These are phyloP conservation scores for Cladorhizidae sp. DNA, from an alignment of 37 sponge, comb jelly and placozoan species.

Conservation along the genomic window DNA sequence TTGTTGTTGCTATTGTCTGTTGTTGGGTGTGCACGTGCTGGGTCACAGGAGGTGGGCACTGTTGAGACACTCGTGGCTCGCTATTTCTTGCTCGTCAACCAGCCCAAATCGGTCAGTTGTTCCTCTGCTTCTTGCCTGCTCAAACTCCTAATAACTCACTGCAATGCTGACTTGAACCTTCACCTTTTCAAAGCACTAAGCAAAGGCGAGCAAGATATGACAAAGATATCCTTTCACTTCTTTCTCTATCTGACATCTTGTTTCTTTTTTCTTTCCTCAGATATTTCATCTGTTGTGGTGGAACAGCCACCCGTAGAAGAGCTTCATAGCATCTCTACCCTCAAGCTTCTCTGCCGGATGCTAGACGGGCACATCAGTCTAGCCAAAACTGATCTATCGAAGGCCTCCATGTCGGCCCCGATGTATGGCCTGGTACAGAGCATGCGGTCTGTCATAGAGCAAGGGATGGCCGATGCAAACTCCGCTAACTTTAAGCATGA, in stretches of 20 bases:
- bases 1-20: not conserved
- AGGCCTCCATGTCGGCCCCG: constrained; percentile 58
- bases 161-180: not conserved
- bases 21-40: not conserved
- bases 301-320: not conserved
- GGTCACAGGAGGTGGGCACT: not conserved
- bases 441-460: constrained; percentile 30
- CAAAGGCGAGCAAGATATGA: not conserved
- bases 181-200: not conserved
- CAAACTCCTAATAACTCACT: constrained; percentile 9
- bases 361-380: constrained; percentile 28
- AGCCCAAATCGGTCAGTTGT: constrained; percentile 63
- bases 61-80: not conserved
- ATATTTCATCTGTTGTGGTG: not conserved
- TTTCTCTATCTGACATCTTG: not conserved
- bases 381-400: constrained; percentile 31
- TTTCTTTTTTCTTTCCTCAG: not conserved
- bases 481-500: not conserved
- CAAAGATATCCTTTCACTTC: not conserved
- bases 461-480: not conserved
- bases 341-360: constrained; percentile 13
- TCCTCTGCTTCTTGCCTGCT: constrained; percentile 42
- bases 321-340: not conserved
- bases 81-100: constrained; percentile 18
- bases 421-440: constrained; percentile 78